phyloP scores from a whole-genome alignment of 2,888 invertebrate species.

The Heliconius aoede region DNA sequence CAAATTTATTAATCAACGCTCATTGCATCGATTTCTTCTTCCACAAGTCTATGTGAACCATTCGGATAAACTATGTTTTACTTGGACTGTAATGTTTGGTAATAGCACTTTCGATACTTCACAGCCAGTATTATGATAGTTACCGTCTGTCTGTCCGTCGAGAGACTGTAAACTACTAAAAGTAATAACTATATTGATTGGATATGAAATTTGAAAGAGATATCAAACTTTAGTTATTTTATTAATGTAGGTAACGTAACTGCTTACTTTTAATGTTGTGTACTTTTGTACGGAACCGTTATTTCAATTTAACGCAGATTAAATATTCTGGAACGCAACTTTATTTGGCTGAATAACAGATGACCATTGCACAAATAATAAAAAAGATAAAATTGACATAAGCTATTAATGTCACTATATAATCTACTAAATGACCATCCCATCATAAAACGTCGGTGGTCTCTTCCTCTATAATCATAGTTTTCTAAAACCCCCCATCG shows the following conservation, averaged over 20 bases:
- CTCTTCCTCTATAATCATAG: conserved; percentile 52
- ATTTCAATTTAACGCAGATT: neutral
- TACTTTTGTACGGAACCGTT: neutral
- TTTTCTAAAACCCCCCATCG: conserved; percentile 52
- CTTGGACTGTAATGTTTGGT: conserved; percentile 16
- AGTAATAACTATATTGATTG: conserved; percentile 30
- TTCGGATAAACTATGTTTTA: conserved; percentile 10
- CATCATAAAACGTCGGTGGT: conserved; percentile 48
- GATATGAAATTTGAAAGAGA: conserved; percentile 16
- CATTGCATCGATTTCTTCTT: neutral
- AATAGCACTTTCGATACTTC: conserved; percentile 6
- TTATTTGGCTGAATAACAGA: neutral
- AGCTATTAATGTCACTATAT: conserved; percentile 2
- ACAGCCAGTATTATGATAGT: conserved; percentile 13
- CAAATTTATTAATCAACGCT: neutral
- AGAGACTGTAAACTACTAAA: conserved; percentile 22
- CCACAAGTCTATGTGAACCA: neutral
- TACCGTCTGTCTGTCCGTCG: conserved; percentile 3
- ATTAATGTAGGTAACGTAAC: neutral
- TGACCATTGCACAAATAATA: conserved; percentile 1
- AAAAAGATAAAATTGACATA: neutral
- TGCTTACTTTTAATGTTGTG: neutral
- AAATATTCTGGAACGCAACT: neutral
- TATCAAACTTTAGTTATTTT: neutral
- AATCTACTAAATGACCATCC: conserved; percentile 21